Evolutionary conservation across 1,140 invertebrate genomes (phyloP).

Genomic region (Bombus impatiens): DNA sequence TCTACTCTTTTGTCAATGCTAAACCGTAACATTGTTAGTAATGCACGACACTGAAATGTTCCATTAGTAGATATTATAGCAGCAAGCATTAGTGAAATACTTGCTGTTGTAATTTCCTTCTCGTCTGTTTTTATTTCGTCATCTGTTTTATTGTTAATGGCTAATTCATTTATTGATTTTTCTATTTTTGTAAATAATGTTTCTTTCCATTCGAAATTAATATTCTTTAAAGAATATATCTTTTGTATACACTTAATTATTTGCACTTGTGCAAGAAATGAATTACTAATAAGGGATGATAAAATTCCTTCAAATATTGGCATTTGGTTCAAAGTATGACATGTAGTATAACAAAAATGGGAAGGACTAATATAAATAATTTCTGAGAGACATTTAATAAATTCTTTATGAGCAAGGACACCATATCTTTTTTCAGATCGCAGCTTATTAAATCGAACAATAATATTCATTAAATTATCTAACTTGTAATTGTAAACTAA

Average conservation of each 20-base stretch:
- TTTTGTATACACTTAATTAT: constrained; percentile 74
- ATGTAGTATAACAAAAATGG: constrained; percentile 30
- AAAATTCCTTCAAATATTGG: constrained; percentile 69
- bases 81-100: constrained; percentile 75
- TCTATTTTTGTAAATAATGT: constrained; percentile 71
- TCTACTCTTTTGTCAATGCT: constrained; percentile 74
- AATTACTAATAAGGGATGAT: constrained; percentile 73
- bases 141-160: constrained; percentile 2
- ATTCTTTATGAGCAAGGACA: constrained; percentile 65
- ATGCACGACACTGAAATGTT: constrained; percentile 75
- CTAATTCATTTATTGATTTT: constrained; percentile 5
- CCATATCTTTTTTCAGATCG: constrained; percentile 68
- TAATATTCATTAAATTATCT: constrained; percentile 31
- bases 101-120: constrained; percentile 72
- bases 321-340: constrained; percentile 19
- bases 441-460: constrained; percentile 41
- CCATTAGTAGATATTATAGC: constrained; percentile 76
- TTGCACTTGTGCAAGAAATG: constrained; percentile 77
- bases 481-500: constrained; percentile 18
- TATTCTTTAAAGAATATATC: constrained; percentile 64
- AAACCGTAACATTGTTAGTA: constrained; percentile 77
- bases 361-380: constrained; percentile 66
- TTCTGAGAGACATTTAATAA: constrained; percentile 74
- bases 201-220: constrained; percentile 69
- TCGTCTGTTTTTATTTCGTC: constrained; percentile 75